Conservation (phyloP, 1,140 invertebrate genomes). For the Drosophila pseudoobscura region DNA sequence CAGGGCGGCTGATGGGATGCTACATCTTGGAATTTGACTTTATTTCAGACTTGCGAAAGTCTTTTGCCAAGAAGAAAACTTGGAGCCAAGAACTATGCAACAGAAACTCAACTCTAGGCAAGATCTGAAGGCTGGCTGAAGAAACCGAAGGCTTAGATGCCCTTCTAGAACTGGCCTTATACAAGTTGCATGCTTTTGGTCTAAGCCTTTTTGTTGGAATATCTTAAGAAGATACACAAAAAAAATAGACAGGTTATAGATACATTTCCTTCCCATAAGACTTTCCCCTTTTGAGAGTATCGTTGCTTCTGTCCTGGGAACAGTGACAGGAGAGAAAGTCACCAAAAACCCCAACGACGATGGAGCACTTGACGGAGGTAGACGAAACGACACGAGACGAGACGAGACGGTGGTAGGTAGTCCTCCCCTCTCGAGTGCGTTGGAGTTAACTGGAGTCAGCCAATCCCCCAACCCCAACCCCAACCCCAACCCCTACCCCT, state of each 20-base stretch:
- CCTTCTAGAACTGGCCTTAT: too few species aligned
- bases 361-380: too few species aligned
- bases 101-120: constrained; percentile 35
- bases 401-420: constrained; percentile 33
- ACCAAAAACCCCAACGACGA: constrained; percentile 15
- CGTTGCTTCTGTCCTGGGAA: constrained; percentile 20
- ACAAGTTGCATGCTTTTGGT: too few species aligned
- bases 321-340: constrained; percentile 54
- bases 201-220: too few species aligned
- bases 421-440: constrained; percentile 46
- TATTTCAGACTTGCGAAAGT: too few species aligned
- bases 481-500: neutral
- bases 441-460: constrained; percentile 59
- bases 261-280: too few species aligned
- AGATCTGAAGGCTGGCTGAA: too few species aligned
- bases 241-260: too few species aligned
- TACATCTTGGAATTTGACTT: constrained; percentile 56
- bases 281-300: too few species aligned
- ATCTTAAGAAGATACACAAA: too few species aligned
- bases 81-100: constrained; percentile 45
- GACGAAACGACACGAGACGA: constrained; percentile 13
- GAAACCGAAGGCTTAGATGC: too few species aligned
- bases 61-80: constrained; percentile 16
- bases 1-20: neutral
- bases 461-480: constrained; percentile 31